Conservation (phyloP, 2,113 vertebrate species). For the Struthio camelus region DNA sequence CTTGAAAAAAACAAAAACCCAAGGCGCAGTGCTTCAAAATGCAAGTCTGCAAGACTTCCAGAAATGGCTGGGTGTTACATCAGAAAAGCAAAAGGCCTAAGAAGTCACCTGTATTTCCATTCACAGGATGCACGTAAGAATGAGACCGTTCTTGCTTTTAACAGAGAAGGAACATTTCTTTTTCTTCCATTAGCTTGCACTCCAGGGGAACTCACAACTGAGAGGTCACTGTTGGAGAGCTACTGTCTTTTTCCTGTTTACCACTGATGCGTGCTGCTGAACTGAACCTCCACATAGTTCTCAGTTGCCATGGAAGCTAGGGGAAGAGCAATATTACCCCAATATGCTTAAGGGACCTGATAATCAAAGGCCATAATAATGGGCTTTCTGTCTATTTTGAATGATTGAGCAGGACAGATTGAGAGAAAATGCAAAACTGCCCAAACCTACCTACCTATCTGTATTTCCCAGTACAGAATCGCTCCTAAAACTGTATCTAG, state of each 20-base stretch:
- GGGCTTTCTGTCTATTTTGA: not conserved
- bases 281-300: not conserved
- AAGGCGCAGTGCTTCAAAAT: not conserved
- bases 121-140: not conserved
- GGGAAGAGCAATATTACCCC: not conserved
- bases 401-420: not conserved
- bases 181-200: not conserved
- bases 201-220: not conserved
- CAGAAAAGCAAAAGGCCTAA: not conserved
- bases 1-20: not conserved
- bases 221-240: not conserved
- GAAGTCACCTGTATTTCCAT: not conserved
- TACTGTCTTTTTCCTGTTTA: not conserved
- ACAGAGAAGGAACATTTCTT: not conserved
- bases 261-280: not conserved
- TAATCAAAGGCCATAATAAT: not conserved
- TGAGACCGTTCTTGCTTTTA: not conserved
- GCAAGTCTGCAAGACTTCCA: not conserved
- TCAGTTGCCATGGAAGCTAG: constrained; percentile 38
- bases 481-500: not conserved
- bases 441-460: not conserved
- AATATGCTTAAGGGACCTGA: not conserved
- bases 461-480: not conserved
- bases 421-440: not conserved
- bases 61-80: not conserved